Percentiles rank a stretch among this genome's conserved stretches.
Conservation (phyloP, 2,888 invertebrate genomes). For the Shargacucullia verbasci region DNA sequence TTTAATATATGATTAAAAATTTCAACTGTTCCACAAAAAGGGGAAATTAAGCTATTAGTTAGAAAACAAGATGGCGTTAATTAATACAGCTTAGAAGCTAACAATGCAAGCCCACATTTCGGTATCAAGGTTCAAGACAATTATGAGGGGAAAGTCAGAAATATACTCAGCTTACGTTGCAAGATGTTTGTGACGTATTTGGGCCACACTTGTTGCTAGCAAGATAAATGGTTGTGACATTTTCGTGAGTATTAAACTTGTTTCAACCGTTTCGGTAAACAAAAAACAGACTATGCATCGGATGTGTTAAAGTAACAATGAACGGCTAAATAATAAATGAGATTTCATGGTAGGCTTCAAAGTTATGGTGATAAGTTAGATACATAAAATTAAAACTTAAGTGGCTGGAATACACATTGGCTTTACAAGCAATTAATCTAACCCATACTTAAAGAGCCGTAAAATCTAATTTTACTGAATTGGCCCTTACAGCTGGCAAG, state of each 20-base stretch:
- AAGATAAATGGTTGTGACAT: constrained; percentile 18
- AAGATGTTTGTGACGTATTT: constrained; percentile 29
- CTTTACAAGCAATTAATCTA: constrained; percentile 1
- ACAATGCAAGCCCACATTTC: constrained; percentile 58
- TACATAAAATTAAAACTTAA: background rate
- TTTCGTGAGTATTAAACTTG: too few relatives aligned
- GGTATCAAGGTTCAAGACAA: constrained; percentile 51
- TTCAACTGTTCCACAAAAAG: constrained; percentile 36
- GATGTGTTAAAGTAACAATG: too few relatives aligned
- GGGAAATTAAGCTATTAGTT: constrained; percentile 58
- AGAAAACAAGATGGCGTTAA: constrained; percentile 53
- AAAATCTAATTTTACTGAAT: background rate
- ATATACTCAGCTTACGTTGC: constrained; percentile 44
- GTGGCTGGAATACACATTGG: background rate
- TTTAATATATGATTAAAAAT: constrained; percentile 52
- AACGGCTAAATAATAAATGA: too few relatives aligned
- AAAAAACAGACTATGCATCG: too few relatives aligned
- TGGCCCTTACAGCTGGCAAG: background rate
- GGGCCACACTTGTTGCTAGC: constrained; percentile 33
- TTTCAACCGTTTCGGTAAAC: background rate
- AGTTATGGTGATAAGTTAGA: too few relatives aligned
- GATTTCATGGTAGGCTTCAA: too few relatives aligned
- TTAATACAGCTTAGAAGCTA: constrained; percentile 57
- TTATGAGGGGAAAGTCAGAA: constrained; percentile 51
- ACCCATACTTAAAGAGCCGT: background rate